Percentiles rank a stretch among this genome's conserved stretches.
phyloP scores from a whole-genome alignment of 2,113 vertebrate species.

The Actenoides hombroni region DNA sequence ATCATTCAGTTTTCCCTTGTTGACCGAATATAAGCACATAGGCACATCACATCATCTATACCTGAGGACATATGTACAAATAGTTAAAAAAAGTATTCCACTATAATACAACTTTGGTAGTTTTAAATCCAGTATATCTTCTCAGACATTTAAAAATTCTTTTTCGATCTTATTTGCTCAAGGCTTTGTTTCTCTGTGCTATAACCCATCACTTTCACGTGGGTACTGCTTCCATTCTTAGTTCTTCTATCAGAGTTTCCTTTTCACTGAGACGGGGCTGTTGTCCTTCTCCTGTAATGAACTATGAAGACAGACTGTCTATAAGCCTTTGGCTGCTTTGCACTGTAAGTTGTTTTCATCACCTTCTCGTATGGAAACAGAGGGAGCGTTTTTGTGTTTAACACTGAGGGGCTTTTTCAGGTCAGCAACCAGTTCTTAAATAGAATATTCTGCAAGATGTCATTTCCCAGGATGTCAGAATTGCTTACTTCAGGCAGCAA shows the following conservation, averaged over 20 bases:
- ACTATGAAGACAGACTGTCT: neutral
- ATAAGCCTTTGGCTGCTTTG: neutral
- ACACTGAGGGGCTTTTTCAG: neutral
- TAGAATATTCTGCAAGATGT: neutral
- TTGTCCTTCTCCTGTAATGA: neutral
- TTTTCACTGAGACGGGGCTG: neutral
- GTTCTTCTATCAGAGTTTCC: neutral
- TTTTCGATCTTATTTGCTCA: neutral
- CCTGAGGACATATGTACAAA: neutral
- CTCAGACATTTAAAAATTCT: neutral
- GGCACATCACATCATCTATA: neutral
- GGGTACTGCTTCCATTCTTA: neutral
- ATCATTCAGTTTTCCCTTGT: neutral
- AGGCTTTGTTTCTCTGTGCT: neutral
- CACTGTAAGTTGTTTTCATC: neutral
- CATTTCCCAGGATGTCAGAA: neutral
- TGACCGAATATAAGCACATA: neutral
- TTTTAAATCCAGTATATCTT: neutral
- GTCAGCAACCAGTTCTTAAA: neutral
- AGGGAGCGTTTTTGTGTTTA: neutral
- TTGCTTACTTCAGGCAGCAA: neutral
- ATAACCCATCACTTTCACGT: accelerated
- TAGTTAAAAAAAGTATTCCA: neutral
- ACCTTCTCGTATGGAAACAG: neutral
- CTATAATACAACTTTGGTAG: neutral